Evolutionary conservation across 2,113 vertebrate genomes (phyloP).

Genomic region (Oncorhynchus tshawytscha): DNA sequence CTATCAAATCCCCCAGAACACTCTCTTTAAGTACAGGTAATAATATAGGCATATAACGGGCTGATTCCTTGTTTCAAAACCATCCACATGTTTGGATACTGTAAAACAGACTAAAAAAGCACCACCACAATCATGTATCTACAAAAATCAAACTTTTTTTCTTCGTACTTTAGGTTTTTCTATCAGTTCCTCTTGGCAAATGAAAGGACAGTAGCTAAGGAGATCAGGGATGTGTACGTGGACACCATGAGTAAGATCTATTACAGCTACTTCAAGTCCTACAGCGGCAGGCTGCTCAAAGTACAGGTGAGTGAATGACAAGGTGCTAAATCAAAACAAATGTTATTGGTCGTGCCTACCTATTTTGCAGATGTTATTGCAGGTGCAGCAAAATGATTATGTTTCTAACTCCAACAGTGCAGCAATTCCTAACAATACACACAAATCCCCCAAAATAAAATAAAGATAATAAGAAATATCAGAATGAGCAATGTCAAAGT

Average conservation of each 20-base stretch:
- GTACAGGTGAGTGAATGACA: constrained; percentile 80
- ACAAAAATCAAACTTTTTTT: neutral
- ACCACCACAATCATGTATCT: neutral
- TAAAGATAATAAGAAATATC: too few species aligned
- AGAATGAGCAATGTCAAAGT: too few species aligned
- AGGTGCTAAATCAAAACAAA: too few species aligned
- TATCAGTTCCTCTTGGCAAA: constrained; percentile 92
- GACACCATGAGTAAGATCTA: constrained; percentile 95
- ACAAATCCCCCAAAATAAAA: too few species aligned
- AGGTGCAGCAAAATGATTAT: too few species aligned
- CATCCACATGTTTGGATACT: too few species aligned
- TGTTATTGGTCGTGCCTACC: too few species aligned
- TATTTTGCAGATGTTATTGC: too few species aligned
- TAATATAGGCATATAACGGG: neutral
- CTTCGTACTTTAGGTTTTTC: constrained; percentile 77
- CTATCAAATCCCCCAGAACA: constrained; percentile 93
- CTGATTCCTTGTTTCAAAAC: too few species aligned
- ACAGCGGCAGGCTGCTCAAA: constrained; percentile 87
- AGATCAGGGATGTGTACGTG: constrained; percentile 88
- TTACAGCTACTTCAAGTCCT: constrained; percentile 90
- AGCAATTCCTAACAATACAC: too few species aligned
- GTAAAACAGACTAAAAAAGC: too few species aligned
- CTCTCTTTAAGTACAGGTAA: constrained; percentile 88
- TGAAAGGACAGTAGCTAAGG: constrained; percentile 85
- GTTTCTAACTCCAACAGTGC: too few species aligned